Evolutionary conservation across 1,140 invertebrate species (phyloP).

Genomic region (Portunus trituberculatus): DNA sequence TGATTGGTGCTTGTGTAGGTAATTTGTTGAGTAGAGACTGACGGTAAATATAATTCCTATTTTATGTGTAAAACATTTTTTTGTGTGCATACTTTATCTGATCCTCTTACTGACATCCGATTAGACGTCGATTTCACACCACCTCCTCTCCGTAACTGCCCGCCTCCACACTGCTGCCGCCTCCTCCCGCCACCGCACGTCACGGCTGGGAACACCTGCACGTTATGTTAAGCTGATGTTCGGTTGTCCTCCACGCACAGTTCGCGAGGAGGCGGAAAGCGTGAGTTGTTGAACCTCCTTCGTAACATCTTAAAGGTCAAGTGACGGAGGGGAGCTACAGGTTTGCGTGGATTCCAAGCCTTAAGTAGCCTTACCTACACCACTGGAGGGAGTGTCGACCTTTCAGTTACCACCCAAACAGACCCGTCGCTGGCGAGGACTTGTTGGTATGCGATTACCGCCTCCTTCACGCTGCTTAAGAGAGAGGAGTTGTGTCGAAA

Average conservation of each 20-base stretch:
- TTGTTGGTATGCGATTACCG: conserved; percentile 10
- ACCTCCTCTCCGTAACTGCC: neutral
- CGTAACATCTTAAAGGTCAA: conserved; percentile 17
- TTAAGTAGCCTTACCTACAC: neutral
- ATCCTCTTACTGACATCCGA: too few species aligned
- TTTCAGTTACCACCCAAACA: neutral
- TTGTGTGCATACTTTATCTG: neutral
- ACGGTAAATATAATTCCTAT: neutral
- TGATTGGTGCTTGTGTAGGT: too few species aligned
- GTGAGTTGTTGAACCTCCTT: conserved; percentile 10
- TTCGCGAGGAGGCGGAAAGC: neutral
- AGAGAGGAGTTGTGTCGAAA: conserved; percentile 12
- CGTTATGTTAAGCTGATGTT: neutral
- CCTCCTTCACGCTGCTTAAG: neutral
- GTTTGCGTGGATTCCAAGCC: neutral
- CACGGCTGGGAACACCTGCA: neutral
- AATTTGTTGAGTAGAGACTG: neutral
- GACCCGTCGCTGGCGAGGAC: neutral
- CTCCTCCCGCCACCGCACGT: neutral
- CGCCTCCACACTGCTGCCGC: neutral
- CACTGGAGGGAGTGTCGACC: neutral
- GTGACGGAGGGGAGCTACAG: neutral
- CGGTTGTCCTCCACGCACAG: neutral
- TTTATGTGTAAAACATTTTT: neutral
- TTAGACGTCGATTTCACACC: too few species aligned